A percentile compares a stretch with the other conserved stretches of the same genome.
These are phyloP conservation scores for Teinopalpus imperialis DNA, from an alignment of 2,888 invertebrate genomes.

Conservation along the genomic window DNA sequence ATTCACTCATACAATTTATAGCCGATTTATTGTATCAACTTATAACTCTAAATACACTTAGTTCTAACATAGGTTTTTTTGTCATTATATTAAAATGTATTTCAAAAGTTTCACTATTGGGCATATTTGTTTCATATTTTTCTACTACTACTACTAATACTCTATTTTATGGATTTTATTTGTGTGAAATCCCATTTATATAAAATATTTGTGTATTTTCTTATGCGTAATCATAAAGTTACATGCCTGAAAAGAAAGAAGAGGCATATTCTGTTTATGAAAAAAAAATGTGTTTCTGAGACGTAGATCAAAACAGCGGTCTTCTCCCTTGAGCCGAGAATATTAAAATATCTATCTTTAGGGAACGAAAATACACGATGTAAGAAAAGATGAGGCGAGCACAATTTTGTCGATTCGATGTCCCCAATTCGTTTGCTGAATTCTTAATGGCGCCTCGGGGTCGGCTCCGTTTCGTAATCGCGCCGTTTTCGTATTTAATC, in stretches of 20 bases:
- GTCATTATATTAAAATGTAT: too few species aligned
- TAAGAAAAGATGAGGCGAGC: slow-evolving; percentile 72
- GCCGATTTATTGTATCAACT: too few species aligned
- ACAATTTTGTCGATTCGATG: slow-evolving; percentile 78
- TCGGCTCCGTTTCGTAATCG: slow-evolving; percentile 59
- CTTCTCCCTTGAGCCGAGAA: slow-evolving; percentile 54
- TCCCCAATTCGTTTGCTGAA: slow-evolving; percentile 77
- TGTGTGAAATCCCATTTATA: too few species aligned
- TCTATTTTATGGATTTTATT: too few species aligned
- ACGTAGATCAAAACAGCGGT: slow-evolving; percentile 71
- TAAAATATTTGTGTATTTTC: slow-evolving; percentile 59
- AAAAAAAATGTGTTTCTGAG: slow-evolving; percentile 58
- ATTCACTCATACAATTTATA: too few species aligned
- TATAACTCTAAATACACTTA: too few species aligned
- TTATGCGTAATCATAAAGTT: slow-evolving; percentile 57
- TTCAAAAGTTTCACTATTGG: too few species aligned
- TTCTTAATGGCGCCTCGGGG: slow-evolving; percentile 69
- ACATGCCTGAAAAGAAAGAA: slow-evolving; percentile 52
- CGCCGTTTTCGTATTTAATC: slow-evolving; percentile 70
- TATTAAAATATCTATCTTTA: slow-evolving; percentile 70
- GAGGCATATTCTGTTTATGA: slow-evolving; percentile 48
- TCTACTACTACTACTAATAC: too few species aligned
- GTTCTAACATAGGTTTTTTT: too few species aligned
- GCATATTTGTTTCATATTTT: too few species aligned
- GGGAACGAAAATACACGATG: slow-evolving; percentile 63